phyloP scores from a whole-genome alignment of 2,888 invertebrate genomes.

The Choreutis nemorana region DNA sequence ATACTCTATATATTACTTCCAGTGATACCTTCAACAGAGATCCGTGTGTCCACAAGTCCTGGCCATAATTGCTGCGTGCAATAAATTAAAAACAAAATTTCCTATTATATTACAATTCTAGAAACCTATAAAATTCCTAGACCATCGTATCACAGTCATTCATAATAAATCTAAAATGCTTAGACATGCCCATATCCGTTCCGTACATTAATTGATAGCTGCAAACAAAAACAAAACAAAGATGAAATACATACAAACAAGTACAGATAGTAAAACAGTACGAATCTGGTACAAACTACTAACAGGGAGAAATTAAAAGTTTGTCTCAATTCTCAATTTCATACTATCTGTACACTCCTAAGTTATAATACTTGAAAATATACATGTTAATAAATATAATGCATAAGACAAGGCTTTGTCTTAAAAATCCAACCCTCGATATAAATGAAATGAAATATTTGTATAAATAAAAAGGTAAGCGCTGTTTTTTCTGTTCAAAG shows the following conservation, averaged over 20 bases:
- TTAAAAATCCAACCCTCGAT: too few species aligned
- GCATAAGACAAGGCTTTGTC: too few species aligned
- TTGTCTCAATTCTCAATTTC: too few species aligned
- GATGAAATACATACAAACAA: conserved; percentile 1
- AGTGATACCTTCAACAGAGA: conserved; percentile 69
- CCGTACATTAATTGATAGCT: conserved; percentile 60
- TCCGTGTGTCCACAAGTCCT: conserved; percentile 68
- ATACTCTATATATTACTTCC: conserved; percentile 63
- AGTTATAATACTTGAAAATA: too few species aligned
- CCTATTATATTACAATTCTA: conserved; percentile 43
- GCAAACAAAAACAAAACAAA: conserved; percentile 50
- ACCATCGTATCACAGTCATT: conserved; percentile 59
- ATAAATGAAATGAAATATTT: too few species aligned
- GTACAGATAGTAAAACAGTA: background rate
- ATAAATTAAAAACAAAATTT: conserved; percentile 38
- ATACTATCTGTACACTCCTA: too few species aligned
- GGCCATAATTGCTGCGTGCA: conserved; percentile 66
- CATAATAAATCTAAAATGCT: conserved; percentile 50
- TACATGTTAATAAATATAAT: too few species aligned
- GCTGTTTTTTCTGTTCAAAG: too few species aligned
- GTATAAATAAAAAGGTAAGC: too few species aligned
- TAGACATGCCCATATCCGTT: conserved; percentile 64
- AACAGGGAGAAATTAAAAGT: too few species aligned
- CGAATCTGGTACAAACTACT: too few species aligned
- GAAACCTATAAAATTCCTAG: conserved; percentile 23